Base-by-base conservation (phyloP, 2,113 vertebrate genomes). In the Apeltes quadracus region DNA sequence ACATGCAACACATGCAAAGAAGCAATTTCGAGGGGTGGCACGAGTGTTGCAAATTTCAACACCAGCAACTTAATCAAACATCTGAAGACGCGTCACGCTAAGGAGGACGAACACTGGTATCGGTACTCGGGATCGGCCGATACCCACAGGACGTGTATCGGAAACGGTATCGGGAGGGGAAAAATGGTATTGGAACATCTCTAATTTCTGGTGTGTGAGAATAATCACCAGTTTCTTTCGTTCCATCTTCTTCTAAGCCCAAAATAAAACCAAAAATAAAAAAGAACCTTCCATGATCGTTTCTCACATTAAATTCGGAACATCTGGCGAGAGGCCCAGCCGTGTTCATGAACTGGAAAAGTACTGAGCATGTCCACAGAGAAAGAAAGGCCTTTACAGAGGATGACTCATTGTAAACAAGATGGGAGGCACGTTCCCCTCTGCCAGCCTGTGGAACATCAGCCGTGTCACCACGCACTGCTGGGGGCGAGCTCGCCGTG, bases 311-410 rank as follows among this genome's bases (percentile, higher is more conserved):
- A 89, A 89, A 92, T 85, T 80, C 84, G 75, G 87, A 87, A 91
- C 89, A 90, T 89, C 86, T 92, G 91, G 90, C 87, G 20, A 50
- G 71, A 81, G 78, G 85, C 89, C 91, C 90, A 85, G 91, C 85
- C 90, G 88, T 85, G 81, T 85, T 91, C 84, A 78, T 85, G 85
- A 84, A 76, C 85, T 91, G 91, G 91, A 91, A 91, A 90, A 89
- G 83, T 90, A 91, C 90, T 87, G 85, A 83, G 87, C 79, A 74
- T 78, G 84, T 88, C 79, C 84, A 62, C 64, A 70, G 81, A 87
- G 86, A 79, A 78, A 78, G 84, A 87, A 75, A 79, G 79, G 79
- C 82, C 84, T 87, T 85, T 67, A 81, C 70, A 77, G 88, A 85
- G 85, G 85, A 88, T 91, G 91, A 91, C 75, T 91, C 87, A 90